Base-by-base conservation (phyloP, 2,113 vertebrate genomes). In the Gymnarchus niloticus region DNA sequence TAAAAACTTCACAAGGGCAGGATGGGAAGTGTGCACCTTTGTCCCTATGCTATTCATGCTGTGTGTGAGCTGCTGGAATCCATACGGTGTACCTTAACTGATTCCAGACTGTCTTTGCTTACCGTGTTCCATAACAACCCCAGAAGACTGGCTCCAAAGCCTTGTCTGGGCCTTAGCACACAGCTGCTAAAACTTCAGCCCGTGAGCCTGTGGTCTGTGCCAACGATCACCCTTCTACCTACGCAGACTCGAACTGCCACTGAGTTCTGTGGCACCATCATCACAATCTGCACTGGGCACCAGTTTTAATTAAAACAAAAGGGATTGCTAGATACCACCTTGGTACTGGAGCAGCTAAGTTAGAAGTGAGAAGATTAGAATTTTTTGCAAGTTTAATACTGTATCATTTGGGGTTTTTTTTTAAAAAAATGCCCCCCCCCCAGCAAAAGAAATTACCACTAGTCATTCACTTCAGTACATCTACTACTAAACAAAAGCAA, bases 401-500 rank as follows among this genome's bases (percentile, higher is more conserved):
- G 44, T 78, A 78, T 78, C 44, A 41, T 73, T 33, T 78, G 76
- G 73, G 37, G 44, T 48, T 46, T n/a, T n/a, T n/a, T n/a, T n/a
- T n/a, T 44, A 77, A 73, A 59, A 59, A 59, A 76, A 76, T 48
- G 21, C 23, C 44, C 76, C 46, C 2, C 76, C 7, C 14, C 21
- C 76, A 37, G 1, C 19, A n/a, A 54, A 48, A 78, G 21, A 78
- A 48, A 44, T 78, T 46, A 78, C 65, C 33, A 19, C 44, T 46
- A 48, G 8, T 48, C 76, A 78, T 48, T 78, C 37, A 78, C 44
- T 78, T 78, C 44, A 78, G 44, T 78, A 77, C 73, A 78, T 48
- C 44, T 78, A 78, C 23, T 21, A 46, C 37, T 48, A 44, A 48
- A 48, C 41, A 48, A 6, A 78, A 73, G 61, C 61, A 5, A 33